Evolutionary conservation across 1,140 invertebrate genomes (phyloP).

Genomic region (Macrobrachium nipponense): DNA sequence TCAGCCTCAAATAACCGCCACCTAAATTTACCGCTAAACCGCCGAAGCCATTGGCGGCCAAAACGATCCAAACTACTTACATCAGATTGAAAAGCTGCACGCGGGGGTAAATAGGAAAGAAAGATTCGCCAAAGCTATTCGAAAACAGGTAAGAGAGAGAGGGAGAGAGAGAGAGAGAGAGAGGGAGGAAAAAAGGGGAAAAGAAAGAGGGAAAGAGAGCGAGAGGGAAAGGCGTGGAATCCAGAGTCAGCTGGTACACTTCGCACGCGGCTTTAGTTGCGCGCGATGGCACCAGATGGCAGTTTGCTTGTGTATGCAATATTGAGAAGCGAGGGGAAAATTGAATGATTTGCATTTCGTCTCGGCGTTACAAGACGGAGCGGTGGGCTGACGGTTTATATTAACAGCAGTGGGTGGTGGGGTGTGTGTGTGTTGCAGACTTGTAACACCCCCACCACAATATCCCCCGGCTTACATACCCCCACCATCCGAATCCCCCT

Average conservation of each 20-base stretch:
- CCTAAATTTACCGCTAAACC: slow-evolving; percentile 50
- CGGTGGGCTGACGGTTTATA: slow-evolving; percentile 58
- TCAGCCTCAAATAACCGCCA: slow-evolving; percentile 34
- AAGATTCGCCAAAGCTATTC: no score
- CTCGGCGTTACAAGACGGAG: slow-evolving; percentile 57
- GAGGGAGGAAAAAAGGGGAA: no score
- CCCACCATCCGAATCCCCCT: not conserved
- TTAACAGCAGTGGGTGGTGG: slow-evolving; percentile 55
- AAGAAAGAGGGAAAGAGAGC: no score
- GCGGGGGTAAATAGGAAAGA: slow-evolving; percentile 35
- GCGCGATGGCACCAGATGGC: slow-evolving; percentile 59
- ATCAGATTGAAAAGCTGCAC: slow-evolving; percentile 47
- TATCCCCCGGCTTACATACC: not conserved
- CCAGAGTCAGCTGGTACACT: slow-evolving; percentile 45
- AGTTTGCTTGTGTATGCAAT: slow-evolving; percentile 61
- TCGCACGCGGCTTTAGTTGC: slow-evolving; percentile 54
- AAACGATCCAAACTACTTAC: slow-evolving; percentile 53
- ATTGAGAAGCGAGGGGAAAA: slow-evolving; percentile 60
- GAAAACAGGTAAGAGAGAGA: no score
- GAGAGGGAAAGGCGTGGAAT: slow-evolving; percentile 11
- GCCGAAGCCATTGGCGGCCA: slow-evolving; percentile 30
- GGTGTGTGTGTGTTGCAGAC: slow-evolving; percentile 32
- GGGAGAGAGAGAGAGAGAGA: no score
- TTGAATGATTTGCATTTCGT: slow-evolving; percentile 62
- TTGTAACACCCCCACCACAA: slow-evolving; percentile 31